A percentile compares a stretch with the other conserved stretches of the same genome.
These are phyloP conservation scores for Chroicocephalus ridibundus DNA, from an alignment of 2,113 vertebrate genomes.

Conservation along the genomic window DNA sequence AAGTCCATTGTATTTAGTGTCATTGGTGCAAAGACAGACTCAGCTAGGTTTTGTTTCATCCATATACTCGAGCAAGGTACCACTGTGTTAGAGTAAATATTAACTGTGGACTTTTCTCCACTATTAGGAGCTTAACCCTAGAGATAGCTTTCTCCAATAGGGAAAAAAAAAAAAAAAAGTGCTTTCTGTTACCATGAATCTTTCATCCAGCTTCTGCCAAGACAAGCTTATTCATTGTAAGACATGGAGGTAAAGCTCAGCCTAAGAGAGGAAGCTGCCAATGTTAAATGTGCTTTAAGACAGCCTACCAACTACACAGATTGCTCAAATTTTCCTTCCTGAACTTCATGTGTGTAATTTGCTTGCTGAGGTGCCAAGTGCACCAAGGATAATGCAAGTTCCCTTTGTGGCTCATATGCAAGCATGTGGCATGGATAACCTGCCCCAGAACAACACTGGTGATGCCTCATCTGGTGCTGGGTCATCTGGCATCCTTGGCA, in stretches of 20 bases:
- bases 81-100: not conserved
- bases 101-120: not conserved
- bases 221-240: not conserved
- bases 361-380: not conserved
- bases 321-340: not conserved
- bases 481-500: not conserved
- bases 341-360: fast-evolving
- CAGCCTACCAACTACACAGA: not conserved
- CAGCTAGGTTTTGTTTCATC: not conserved
- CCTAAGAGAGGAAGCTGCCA: not conserved
- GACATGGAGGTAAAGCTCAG: not conserved
- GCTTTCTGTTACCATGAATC: not conserved
- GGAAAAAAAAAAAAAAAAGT: not conserved
- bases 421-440: not conserved
- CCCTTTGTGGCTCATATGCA: not conserved
- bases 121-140: not conserved
- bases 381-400: not conserved
- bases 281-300: not conserved
- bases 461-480: not conserved
- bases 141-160: not conserved
- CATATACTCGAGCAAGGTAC: not conserved
- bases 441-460: not conserved
- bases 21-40: not conserved
- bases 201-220: not conserved
- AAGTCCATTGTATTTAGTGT: not conserved